Evolutionary conservation across 1,140 invertebrate genomes (phyloP), one percentile per base, ranked within the genome.

Genomic region (Drosophila triauraria): DNA sequence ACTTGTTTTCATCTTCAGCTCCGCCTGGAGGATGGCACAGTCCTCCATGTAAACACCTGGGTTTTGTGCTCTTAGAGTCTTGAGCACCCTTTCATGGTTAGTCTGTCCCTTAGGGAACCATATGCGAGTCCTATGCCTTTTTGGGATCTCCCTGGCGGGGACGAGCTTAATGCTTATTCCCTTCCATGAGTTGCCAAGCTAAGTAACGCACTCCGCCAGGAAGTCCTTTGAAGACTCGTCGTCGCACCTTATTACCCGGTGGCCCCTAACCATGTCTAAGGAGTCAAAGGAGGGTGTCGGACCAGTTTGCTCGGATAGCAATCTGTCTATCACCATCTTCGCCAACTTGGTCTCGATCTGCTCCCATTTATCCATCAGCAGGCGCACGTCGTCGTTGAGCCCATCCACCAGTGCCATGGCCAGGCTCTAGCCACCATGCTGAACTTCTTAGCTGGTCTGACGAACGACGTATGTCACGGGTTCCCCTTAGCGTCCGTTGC

Each of bases 151-250:
- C 12, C 20, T 56, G 53, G 13, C 53, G 9, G 38, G 32, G 20
- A 56, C 53, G 12, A 56, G 53, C 20, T 8, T 56, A 20, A 56
- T 56, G 8, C 53, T 32, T 38, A 56, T 2, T 12, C 32, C 53
- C 9, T 56, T 4, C 53, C 53, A 56, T 7, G 3, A 2, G 53
- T 40, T 12, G 20, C 32, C 13, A 25, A 57, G 23, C 4, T 12
- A 6, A n/a, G 2, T 23, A 3, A 57, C 38, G 10, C 30, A 61
- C 5, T 51, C 20, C 10, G 10, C 13, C 9, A 53, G 20, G 30
- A 53, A 53, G 15, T 12, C n/a, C 10, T 17, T 32, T 1, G 46
- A 51, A 23, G n/a, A 61, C 6, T 13, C 44, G 27, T 61, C 44
- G 10, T 35, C 46, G 46, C 59, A 54, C 7, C 15, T 35, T 3